Base-by-base conservation (phyloP, 2,113 vertebrate genomes). In the Pseudorhombus dupliciocellatus region DNA sequence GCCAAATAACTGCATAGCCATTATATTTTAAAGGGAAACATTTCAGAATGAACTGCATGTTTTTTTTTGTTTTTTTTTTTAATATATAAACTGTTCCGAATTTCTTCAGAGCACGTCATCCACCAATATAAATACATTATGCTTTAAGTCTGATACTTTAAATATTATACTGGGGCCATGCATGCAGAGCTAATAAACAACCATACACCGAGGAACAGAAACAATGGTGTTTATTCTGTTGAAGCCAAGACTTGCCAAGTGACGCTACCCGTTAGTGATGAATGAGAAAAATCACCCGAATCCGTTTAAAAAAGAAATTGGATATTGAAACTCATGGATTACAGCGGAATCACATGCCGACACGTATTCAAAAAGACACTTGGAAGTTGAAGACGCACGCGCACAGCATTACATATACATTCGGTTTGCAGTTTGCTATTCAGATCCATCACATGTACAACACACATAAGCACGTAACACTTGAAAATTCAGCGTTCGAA, bases 401-500 rank as follows among this genome's bases (percentile, higher is more conserved):
- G 63, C 24, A 79, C 62, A 66, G 48, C 77, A 50, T 70, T 70
- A 88, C 68, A 56, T 77, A 56, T 84, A 87, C 86, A 90, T 89
- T 91, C 83, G 28, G 60, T 56, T 77, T 83, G 75, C 74, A 81
- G 83, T 80, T 81, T 83, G 66, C 77, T 83, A 80, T 65, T 81
- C 65, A 79, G 50, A 69, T 83, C 81, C 80, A 84, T 64, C 80
- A 87, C 84, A 58, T 73, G 59, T 79, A 87, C 80, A 70, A 83
- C 67, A 80, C 74, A 87, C 79, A 68, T 68, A 74, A 83, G 68
- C 81, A 86, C 61, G 7, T 40, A n/a, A 84, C 66, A 84, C 60
- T 58, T 77, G 6, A 74, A 85, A 81, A 81, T 79, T 79, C 80
- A 70, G 72, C 70, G 69, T 28, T 70, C 52, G 3, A 22, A 79